Percentiles rank a stretch among this genome's conserved stretches.
These are phyloP conservation scores for Drosophila neonasuta DNA, from an alignment of 2,888 invertebrate genomes.

Conservation along the genomic window DNA sequence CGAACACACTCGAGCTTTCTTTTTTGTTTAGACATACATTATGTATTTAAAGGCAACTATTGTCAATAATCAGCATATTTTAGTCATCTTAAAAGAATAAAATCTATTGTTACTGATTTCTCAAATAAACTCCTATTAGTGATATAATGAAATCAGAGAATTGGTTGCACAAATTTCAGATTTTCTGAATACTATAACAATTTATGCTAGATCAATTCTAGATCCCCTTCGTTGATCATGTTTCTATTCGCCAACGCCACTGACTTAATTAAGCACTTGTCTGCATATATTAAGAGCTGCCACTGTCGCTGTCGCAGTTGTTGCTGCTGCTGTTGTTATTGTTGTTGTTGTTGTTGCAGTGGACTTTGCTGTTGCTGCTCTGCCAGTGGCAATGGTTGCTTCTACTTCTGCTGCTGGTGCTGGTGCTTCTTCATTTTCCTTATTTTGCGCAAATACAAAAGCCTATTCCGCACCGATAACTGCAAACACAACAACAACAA, in stretches of 20 bases:
- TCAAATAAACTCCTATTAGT: too few relatives aligned
- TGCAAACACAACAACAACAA: constrained; percentile 65
- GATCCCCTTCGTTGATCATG: not conserved
- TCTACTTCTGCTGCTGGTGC: constrained; percentile 32
- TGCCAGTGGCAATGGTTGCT: constrained; percentile 29
- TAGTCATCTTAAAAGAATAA: too few relatives aligned
- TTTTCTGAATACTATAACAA: too few relatives aligned
- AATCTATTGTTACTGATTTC: too few relatives aligned
- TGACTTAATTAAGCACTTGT: constrained; percentile 78
- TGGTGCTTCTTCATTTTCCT: constrained; percentile 74
- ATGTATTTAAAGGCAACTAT: too few relatives aligned
- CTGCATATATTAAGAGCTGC: constrained; percentile 77
- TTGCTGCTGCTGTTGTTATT: constrained; percentile 36
- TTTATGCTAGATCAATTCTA: too few relatives aligned
- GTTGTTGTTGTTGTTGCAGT: constrained; percentile 38
- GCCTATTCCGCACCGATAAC: constrained; percentile 79
- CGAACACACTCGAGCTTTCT: too few relatives aligned
- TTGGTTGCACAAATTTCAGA: too few relatives aligned
- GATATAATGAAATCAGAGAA: too few relatives aligned
- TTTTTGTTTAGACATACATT: too few relatives aligned
- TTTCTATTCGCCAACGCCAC: constrained; percentile 42
- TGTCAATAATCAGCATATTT: too few relatives aligned
- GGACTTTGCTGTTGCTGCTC: constrained; percentile 30
- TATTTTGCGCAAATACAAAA: constrained; percentile 78
- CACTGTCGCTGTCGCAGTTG: constrained; percentile 51